Evolutionary conservation across 1,140 invertebrate species (phyloP), one percentile per base, ranked within the genome.

Genomic region (Maconellicoccus hirsutus): DNA sequence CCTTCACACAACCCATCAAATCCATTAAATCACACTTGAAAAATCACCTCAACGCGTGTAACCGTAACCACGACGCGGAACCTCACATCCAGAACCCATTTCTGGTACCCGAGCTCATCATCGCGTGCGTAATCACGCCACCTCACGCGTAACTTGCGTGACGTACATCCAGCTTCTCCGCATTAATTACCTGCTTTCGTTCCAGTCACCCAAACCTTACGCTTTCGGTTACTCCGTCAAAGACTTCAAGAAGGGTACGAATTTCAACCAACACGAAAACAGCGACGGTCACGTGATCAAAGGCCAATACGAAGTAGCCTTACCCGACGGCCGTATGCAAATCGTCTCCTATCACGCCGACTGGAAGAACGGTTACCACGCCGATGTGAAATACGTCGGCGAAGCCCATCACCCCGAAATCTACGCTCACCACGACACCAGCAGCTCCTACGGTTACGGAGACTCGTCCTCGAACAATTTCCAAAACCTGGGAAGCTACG

Each of bases 211-310:
- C 10, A 66, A 66, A 77, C 85, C 88, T 0, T 91, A 90, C 78
- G 86, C 89, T 76, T 91, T 90, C 75, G 87, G 87, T 1, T 91
- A 91, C 77, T 84, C 86, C 22, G 89, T 91, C 39, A 88, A 88
- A 76, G 89, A 90, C 74, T 83, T 84, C 14, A 85, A 87, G 71
- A 83, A 83, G 10, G 88, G 88, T 27, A 89, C 88, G 72, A 87
- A 90, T 74, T 90, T 89, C 77, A 85, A 85, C 23, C 78, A 87
- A 29, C 82, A 85, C 52, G 89, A 90, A 77, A 83, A 79, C 38
- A 89, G 87, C 26, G 88, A 91, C 75, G 89, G 89, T 0, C 86
- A 89, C 75, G 86, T 82, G 33, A 85, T 87, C 6, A 78, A 81
- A 16, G 89, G 89, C 22, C 86, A 89, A 76, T 91, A 91, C 79